These are phyloP conservation scores for Enteromius viviparus DNA, from an alignment of 2,797 vertebrate genomes.

Conservation along the genomic window DNA sequence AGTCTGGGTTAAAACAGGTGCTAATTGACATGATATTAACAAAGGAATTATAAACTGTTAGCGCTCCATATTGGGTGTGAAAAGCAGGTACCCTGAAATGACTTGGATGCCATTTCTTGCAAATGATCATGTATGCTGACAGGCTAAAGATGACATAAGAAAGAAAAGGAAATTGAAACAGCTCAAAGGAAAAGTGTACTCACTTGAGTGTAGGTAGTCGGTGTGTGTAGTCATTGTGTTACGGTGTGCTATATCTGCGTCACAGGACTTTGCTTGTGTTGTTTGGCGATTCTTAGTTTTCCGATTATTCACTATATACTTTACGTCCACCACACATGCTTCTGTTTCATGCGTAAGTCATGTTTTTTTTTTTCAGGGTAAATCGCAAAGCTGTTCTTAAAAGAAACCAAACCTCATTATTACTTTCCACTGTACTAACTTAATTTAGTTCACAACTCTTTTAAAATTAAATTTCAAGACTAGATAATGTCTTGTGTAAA, in stretches of 20 bases:
- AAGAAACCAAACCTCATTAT: background rate
- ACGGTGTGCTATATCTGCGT: background rate
- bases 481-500: too few relatives aligned
- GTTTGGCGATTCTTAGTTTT: background rate
- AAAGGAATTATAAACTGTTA: background rate
- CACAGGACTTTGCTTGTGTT: background rate
- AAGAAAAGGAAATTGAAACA: background rate
- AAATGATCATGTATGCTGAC: background rate
- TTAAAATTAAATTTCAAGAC: too few relatives aligned
- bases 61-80: background rate
- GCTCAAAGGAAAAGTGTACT: conserved; percentile 3
- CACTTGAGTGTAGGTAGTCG: background rate
- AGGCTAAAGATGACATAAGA: background rate
- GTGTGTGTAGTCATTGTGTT: background rate
- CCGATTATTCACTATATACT: background rate
- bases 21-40: background rate
- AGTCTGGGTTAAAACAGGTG: background rate
- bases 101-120: background rate
- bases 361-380: background rate
- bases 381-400: background rate
- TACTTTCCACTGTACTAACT: background rate
- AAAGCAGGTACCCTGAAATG: background rate
- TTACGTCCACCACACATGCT: background rate
- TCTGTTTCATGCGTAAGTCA: background rate
- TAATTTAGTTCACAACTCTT: background rate